phyloP scores from a whole-genome alignment of 2,113 vertebrate genomes.

The Ptilonorhynchus violaceus region DNA sequence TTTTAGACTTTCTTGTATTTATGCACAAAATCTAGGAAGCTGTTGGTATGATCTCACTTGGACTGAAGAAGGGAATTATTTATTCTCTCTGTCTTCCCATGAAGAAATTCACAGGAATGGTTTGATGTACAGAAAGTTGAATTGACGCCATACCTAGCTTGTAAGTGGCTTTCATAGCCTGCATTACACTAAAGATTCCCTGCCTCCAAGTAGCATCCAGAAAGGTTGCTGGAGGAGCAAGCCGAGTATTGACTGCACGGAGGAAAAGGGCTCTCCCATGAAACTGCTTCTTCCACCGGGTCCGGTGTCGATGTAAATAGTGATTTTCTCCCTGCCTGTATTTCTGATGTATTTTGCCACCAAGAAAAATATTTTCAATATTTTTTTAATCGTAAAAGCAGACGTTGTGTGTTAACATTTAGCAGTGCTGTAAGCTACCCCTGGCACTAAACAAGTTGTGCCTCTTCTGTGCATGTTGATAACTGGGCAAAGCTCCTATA shows the following conservation, averaged over 20 bases:
- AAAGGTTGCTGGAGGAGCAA: neutral
- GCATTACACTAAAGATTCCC: neutral
- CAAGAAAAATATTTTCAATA: neutral
- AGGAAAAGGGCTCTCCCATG: neutral
- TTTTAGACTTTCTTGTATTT: rapidly evolving
- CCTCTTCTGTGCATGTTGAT: neutral
- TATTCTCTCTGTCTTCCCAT: neutral
- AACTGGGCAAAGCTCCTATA: neutral
- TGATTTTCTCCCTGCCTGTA: neutral
- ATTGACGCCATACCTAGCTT: neutral
- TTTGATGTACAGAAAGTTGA: neutral
- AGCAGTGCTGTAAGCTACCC: neutral
- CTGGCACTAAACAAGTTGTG: neutral
- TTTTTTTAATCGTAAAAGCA: neutral
- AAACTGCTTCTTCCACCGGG: neutral
- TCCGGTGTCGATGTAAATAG: rapidly evolving
- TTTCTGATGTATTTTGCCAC: neutral
- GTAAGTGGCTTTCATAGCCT: neutral
- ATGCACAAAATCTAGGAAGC: neutral
- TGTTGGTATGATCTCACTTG: neutral
- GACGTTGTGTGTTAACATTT: neutral
- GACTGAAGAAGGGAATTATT: neutral
- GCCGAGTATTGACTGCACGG: rapidly evolving
- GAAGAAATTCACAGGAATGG: neutral
- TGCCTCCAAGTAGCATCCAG: neutral